Base-by-base conservation (phyloP, 2,797 vertebrate species). In the Typhlichthys eigenmanni region DNA sequence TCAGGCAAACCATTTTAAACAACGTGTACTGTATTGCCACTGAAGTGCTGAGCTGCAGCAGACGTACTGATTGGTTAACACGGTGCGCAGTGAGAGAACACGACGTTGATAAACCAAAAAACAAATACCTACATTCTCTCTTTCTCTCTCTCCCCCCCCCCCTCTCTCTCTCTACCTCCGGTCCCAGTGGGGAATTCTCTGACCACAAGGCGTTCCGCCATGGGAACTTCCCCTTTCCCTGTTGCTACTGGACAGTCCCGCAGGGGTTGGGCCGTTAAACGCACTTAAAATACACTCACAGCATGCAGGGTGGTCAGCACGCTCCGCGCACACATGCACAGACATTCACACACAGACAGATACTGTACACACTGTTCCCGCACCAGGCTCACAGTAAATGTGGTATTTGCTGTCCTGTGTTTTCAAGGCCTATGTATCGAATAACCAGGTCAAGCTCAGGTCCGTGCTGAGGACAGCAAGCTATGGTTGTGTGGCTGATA, bases 191-290 rank as follows among this genome's bases (percentile, higher is more conserved):
- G 62, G 67, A 84, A 71, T 75, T 62, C 70, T 68, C 14, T 56
- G 66, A 60, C 65, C 60, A 62, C 17, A 55, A 16, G 1, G 19
- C 56, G 59, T 60, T 64, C 77, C 69, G 75, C 77, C 71, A 43
- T 60, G 34, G 81, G 82, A 82, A 84, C 82, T 82, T 86, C 84
- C 84, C 19, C 79, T 80, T 85, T 76, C 67, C 88, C 86, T 75
- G 84, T 66, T 75, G 84, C 77, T 80, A 52, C 70, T 79, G 78
- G 80, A 70, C 68, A 60, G 60, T 69, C 68, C 67, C 62, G 70
- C 78, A 69, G 66, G 66, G 72, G 68, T 64, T 69, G 72, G 61
- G 71, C 59, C 55, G 60, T 78, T 69, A 84, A 78, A 80, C 80
- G 72, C 66, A 71, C 78, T 75, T 32, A 52, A 81, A 86, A 86